phyloP scores from a whole-genome alignment of 2,888 invertebrate species.

The Aphodius sticticus region DNA sequence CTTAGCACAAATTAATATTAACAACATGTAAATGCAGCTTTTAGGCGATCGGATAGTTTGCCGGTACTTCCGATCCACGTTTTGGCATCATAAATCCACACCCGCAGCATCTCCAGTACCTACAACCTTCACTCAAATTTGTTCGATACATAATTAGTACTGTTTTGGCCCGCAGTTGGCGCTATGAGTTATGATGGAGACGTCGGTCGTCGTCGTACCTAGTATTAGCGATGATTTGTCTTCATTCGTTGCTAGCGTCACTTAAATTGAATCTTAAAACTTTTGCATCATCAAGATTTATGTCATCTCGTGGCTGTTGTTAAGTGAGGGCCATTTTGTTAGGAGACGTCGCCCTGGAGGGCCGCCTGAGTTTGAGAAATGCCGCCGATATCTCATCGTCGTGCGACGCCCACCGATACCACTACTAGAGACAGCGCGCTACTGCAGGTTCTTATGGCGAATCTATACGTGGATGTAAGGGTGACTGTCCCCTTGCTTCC shows the following conservation, averaged over 20 bases:
- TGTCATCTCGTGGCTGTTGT: conserved; percentile 50
- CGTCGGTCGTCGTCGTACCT: conserved; percentile 12
- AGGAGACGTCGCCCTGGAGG: conserved; percentile 36
- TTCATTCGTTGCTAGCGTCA: conserved; percentile 48
- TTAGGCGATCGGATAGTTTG: neutral
- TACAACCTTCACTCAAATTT: neutral
- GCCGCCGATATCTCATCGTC: conserved; percentile 48
- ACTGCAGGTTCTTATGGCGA: neutral
- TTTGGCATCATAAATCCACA: neutral
- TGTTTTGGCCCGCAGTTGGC: neutral
- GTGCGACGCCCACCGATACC: conserved; percentile 37
- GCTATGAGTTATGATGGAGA: conserved; percentile 30
- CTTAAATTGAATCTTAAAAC: conserved; percentile 54
- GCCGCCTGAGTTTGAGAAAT: conserved; percentile 49
- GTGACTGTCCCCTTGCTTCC: conserved; percentile 26
- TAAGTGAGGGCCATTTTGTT: conserved; percentile 48
- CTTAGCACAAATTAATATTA: neutral
- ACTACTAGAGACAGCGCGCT: conserved; percentile 40
- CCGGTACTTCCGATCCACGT: neutral
- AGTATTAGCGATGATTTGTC: conserved; percentile 46
- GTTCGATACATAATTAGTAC: neutral
- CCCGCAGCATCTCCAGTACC: neutral
- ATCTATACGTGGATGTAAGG: conserved; percentile 35
- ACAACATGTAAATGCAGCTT: neutral
- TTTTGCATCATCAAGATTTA: conserved; percentile 57